Percentiles rank a stretch among this genome's conserved stretches.
Evolutionary conservation across 2,888 invertebrate species (phyloP).

Genomic region (Heliconius ethilla): DNA sequence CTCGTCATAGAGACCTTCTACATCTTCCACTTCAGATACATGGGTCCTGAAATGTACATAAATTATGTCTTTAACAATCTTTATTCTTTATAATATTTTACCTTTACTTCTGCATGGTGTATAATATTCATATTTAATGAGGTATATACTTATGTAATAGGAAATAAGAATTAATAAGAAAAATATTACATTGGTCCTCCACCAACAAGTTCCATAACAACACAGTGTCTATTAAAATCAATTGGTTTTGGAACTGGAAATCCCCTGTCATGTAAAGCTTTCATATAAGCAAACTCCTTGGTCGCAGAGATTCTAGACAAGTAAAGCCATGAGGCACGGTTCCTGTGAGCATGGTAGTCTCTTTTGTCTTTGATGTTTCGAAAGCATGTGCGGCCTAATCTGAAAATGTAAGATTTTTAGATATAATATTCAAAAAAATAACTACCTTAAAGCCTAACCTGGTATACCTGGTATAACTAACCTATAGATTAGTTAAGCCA

Average conservation of each 20-base stretch:
- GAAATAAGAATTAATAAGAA: background rate
- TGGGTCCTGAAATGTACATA: slow-evolving; percentile 79
- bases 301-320: slow-evolving; percentile 97
- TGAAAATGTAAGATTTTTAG: slow-evolving; percentile 51
- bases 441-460: background rate
- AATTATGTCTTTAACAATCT: background rate
- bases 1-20: slow-evolving; percentile 92
- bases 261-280: slow-evolving; percentile 92
- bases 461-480: no score
- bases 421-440: background rate
- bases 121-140: no score
- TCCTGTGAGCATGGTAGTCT: slow-evolving; percentile 96
- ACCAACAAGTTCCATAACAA: slow-evolving; percentile 95
- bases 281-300: slow-evolving; percentile 99
- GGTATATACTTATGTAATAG: background rate
- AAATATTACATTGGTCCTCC: slow-evolving; percentile 88
- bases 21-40: slow-evolving; percentile 83
- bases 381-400: slow-evolving; percentile 97
- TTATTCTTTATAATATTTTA: background rate
- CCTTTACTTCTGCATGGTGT: no score
- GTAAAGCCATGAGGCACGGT: slow-evolving; percentile 96
- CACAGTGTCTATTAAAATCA: slow-evolving; percentile 96
- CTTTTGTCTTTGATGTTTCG: slow-evolving; percentile 97
- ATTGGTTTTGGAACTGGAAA: slow-evolving; percentile 98
- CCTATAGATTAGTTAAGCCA: no score